Evolutionary conservation across 2,113 vertebrate species (phyloP).

Genomic region (Microcebus lehilahytsara): DNA sequence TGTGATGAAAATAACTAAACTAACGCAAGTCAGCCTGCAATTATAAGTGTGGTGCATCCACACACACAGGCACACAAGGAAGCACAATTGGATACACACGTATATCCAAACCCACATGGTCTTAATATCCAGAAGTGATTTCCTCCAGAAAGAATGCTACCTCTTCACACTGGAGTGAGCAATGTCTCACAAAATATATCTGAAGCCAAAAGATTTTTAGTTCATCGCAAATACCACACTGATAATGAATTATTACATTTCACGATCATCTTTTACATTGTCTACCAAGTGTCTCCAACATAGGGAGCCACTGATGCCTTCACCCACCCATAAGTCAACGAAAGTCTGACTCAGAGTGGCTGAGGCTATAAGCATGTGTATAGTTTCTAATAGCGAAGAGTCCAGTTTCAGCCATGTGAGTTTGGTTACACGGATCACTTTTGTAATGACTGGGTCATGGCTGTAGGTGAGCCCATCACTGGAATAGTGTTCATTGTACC

Average conservation of each 20-base stretch:
- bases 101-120: fast-evolving
- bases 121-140: not conserved
- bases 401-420: not conserved
- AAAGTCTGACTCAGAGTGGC: not conserved
- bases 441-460: no score
- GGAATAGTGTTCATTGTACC: no score
- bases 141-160: not conserved
- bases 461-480: no score
- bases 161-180: not conserved
- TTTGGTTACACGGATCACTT: no score
- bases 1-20: not conserved
- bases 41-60: fast-evolving
- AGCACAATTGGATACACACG: fast-evolving
- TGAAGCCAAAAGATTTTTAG: not conserved
- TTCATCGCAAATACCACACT: not conserved
- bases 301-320: not conserved
- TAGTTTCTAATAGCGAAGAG: not conserved
- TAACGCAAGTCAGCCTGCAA: fast-evolving
- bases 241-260: not conserved
- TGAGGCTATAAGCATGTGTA: not conserved
- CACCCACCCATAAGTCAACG: not conserved
- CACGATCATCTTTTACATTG: not conserved
- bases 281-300: not conserved
- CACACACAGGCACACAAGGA: no score
- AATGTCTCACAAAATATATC: not conserved